Evolutionary conservation across 2,113 vertebrate species (phyloP).

Genomic region (Myotis lucifugus): DNA sequence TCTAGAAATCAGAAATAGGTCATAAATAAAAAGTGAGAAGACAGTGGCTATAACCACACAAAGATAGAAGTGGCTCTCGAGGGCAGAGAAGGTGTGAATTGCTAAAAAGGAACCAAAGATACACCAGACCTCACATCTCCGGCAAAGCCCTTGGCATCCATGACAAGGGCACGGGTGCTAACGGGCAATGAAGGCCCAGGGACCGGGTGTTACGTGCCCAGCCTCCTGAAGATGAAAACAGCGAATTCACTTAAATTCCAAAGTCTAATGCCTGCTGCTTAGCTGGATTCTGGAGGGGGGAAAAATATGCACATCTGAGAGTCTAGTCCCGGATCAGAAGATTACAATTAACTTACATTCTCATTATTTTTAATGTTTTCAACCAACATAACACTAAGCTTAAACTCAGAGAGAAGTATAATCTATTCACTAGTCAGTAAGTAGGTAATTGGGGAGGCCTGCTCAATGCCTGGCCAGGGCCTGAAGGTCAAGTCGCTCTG

Average conservation of each 20-base stretch:
- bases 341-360: constrained; percentile 69
- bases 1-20: neutral
- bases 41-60: neutral
- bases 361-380: constrained; percentile 75
- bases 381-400: constrained; percentile 35
- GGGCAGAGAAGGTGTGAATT: neutral
- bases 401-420: constrained; percentile 51
- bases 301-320: constrained; percentile 60
- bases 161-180: neutral
- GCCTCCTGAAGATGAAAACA: constrained; percentile 10
- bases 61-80: neutral
- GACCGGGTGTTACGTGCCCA: neutral
- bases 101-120: constrained; percentile 39
- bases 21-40: neutral
- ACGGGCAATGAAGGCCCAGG: constrained; percentile 21
- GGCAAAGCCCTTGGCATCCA: neutral
- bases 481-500: neutral
- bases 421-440: constrained; percentile 55
- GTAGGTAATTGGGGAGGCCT: constrained; percentile 32
- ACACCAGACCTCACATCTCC: neutral
- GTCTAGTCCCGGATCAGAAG: constrained; percentile 67
- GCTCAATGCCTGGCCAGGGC: neutral
- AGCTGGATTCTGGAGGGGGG: constrained; percentile 44
- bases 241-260: constrained; percentile 38
- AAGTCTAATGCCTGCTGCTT: neutral